These are phyloP conservation scores for Tetramorium alpestre DNA, from an alignment of 1,140 invertebrate species.

Conservation along the genomic window DNA sequence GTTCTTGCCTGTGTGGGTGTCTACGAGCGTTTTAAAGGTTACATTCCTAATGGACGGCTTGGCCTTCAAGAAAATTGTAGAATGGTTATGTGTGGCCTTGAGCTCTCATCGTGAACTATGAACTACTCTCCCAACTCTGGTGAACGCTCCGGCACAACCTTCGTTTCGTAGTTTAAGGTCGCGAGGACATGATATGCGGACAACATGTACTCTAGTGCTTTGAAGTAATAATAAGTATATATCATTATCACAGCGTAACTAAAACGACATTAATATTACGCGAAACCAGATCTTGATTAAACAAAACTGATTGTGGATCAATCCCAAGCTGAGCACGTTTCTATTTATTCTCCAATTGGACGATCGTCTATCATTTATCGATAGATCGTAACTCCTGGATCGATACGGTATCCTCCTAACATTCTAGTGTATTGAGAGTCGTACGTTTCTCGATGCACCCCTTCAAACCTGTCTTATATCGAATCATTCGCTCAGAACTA, in stretches of 20 bases:
- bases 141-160: neutral
- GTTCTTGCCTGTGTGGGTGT: neutral
- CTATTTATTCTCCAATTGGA: constrained; percentile 43
- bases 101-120: constrained; percentile 33
- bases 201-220: neutral
- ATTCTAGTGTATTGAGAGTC: constrained; percentile 2
- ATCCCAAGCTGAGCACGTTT: neutral
- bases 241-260: neutral
- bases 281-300: constrained; percentile 21
- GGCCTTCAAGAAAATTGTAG: constrained; percentile 42
- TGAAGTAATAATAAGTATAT: neutral
- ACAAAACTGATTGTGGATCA: neutral
- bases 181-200: neutral
- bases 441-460: constrained; percentile 6
- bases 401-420: neutral
- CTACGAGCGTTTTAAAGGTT: constrained; percentile 26
- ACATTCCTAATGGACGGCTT: constrained; percentile 28
- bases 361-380: constrained; percentile 52
- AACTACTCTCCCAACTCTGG: constrained; percentile 11
- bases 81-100: constrained; percentile 27
- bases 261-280: neutral
- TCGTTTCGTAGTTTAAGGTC: constrained; percentile 21
- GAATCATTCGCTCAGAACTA: constrained; percentile 59
- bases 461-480: constrained; percentile 30
- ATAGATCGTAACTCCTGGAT: neutral